phyloP scores from a whole-genome alignment of 2,888 invertebrate genomes.

The Dynastes tityus region DNA sequence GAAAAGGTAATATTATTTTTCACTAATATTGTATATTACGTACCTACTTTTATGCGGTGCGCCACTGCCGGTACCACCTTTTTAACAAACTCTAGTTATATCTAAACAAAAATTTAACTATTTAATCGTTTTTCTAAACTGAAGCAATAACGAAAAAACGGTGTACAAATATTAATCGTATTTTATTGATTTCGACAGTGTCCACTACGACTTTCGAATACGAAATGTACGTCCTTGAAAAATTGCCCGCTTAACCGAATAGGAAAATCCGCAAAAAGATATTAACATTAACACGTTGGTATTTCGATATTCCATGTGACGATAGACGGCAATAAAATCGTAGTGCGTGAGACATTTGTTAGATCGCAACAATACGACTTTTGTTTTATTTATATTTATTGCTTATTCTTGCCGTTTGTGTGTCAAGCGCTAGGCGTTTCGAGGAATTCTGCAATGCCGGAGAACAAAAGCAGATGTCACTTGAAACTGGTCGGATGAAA shows the following conservation, averaged over 20 bases:
- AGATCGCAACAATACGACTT: conserved; percentile 1
- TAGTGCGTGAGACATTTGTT: conserved; percentile 6
- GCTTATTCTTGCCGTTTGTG: conserved; percentile 18
- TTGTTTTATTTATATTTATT: conserved; percentile 22
- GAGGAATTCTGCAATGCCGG: conserved; percentile 15
- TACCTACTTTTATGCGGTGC: too few species aligned
- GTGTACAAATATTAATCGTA: too few species aligned
- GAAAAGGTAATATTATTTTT: too few species aligned
- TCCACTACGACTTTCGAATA: conserved; percentile 33
- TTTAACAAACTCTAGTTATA: too few species aligned
- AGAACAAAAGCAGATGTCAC: conserved; percentile 38
- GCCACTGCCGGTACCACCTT: too few species aligned
- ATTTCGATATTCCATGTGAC: conserved; percentile 6
- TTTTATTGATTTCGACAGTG: background rate
- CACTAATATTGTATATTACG: too few species aligned
- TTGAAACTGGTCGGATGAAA: conserved; percentile 17
- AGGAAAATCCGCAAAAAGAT: conserved; percentile 1
- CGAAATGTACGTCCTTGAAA: conserved; percentile 27
- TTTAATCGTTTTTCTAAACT: too few species aligned
- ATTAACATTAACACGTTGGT: background rate
- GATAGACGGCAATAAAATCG: background rate
- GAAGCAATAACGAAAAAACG: too few species aligned
- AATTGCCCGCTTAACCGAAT: conserved; percentile 3
- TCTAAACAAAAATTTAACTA: too few species aligned
- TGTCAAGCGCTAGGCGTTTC: conserved; percentile 29